Conservation (phyloP, 1,140 invertebrate species). For the Eriosoma lanigerum region DNA sequence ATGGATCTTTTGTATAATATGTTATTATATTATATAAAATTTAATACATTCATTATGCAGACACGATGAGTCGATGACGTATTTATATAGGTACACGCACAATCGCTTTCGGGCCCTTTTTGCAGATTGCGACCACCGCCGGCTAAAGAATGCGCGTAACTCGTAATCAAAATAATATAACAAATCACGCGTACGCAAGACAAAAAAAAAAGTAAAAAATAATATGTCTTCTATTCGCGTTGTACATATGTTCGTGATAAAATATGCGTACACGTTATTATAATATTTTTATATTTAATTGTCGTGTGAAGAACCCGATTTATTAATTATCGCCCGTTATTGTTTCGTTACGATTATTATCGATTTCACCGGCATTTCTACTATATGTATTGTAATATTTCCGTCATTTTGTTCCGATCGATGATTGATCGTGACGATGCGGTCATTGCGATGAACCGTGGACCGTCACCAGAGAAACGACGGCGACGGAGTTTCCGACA, state of each 20-base stretch:
- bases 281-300: too few species aligned
- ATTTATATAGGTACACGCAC: background rate
- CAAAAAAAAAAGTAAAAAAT: background rate
- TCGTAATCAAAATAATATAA: background rate
- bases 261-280: too few species aligned
- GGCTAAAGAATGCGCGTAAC: conserved; percentile 2
- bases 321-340: too few species aligned
- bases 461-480: background rate
- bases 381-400: too few species aligned
- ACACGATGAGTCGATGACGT: background rate
- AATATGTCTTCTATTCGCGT: too few species aligned
- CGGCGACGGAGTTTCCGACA: background rate
- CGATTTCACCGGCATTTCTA: too few species aligned
- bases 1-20: background rate
- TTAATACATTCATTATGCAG: too few species aligned
- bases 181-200: background rate
- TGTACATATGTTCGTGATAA: too few species aligned
- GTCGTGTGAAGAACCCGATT: too few species aligned
- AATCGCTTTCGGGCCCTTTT: background rate
- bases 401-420: too few species aligned
- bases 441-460: background rate
- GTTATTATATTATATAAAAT: conserved; percentile 13
- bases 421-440: background rate
- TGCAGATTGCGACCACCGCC: background rate
- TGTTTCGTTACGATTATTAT: too few species aligned